Conservation (phyloP, 1,140 invertebrate genomes). For the Holotrichia oblita region DNA sequence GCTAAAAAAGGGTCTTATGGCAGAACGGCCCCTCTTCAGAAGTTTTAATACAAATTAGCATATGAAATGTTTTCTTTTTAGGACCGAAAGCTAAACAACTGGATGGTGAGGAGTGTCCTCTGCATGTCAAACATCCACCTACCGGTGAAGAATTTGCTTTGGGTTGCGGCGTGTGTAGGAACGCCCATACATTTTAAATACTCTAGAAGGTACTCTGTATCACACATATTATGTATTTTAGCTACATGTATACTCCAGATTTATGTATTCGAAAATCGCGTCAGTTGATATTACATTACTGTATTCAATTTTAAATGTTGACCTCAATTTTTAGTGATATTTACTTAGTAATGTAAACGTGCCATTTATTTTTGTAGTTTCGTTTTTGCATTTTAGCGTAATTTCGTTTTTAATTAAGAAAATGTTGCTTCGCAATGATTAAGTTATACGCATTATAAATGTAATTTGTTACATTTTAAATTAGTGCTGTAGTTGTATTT, state of each 20-base stretch:
- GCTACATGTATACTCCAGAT: neutral
- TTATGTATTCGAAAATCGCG: neutral
- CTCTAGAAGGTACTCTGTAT: conserved; percentile 10
- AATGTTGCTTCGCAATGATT: neutral
- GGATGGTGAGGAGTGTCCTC: conserved; percentile 93
- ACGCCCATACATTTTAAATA: conserved; percentile 91
- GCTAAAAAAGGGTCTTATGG: too few species aligned
- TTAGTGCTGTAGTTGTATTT: neutral
- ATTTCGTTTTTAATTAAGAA: neutral
- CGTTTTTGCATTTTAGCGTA: neutral
- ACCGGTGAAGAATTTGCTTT: conserved; percentile 98
- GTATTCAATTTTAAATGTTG: neutral
- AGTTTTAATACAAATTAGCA: too few species aligned
- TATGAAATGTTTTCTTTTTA: conserved; percentile 61
- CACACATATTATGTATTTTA: neutral
- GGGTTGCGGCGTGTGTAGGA: conserved; percentile 97
- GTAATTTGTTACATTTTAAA: conserved; percentile 21
- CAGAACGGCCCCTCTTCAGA: too few species aligned
- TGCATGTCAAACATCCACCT: conserved; percentile 94
- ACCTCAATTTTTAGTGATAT: conserved; percentile 22
- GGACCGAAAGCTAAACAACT: conserved; percentile 91
- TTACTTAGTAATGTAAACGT: conserved; percentile 10
- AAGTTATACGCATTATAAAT: neutral
- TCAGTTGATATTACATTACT: conserved; percentile 12
- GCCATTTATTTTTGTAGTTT: conserved; percentile 26